Percentiles rank a stretch among this genome's conserved stretches.
phyloP scores from a whole-genome alignment of 2,113 vertebrate genomes.

The Pterocles burchelli region DNA sequence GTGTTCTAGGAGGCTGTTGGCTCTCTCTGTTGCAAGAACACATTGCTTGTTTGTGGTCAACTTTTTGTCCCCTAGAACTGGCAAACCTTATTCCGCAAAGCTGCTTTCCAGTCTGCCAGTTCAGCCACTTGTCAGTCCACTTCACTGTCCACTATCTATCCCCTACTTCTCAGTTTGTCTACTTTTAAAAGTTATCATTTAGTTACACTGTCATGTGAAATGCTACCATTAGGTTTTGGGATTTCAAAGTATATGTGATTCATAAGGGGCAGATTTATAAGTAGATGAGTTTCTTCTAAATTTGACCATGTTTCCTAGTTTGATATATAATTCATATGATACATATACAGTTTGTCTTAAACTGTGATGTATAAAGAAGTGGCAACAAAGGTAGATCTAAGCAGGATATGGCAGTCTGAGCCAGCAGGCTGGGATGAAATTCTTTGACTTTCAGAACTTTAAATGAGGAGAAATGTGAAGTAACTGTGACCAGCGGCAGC shows the following conservation, averaged over 20 bases:
- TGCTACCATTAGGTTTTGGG: neutral
- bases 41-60: neutral
- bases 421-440: neutral
- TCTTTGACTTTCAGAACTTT: neutral
- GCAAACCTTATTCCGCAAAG: neutral
- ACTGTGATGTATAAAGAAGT: neutral
- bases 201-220: neutral
- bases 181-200: neutral
- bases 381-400: neutral
- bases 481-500: rapidly evolving
- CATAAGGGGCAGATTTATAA: neutral
- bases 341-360: neutral
- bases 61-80: neutral
- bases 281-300: neutral
- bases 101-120: neutral
- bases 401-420: neutral
- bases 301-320: neutral
- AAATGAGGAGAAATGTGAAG: neutral
- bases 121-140: neutral
- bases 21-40: neutral
- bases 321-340: neutral
- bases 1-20: neutral
- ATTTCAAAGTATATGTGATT: neutral
- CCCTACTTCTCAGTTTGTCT: neutral
- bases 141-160: neutral